These are phyloP conservation scores for Stictonetta naevosa DNA, from an alignment of 2,113 vertebrate species.

Conservation along the genomic window DNA sequence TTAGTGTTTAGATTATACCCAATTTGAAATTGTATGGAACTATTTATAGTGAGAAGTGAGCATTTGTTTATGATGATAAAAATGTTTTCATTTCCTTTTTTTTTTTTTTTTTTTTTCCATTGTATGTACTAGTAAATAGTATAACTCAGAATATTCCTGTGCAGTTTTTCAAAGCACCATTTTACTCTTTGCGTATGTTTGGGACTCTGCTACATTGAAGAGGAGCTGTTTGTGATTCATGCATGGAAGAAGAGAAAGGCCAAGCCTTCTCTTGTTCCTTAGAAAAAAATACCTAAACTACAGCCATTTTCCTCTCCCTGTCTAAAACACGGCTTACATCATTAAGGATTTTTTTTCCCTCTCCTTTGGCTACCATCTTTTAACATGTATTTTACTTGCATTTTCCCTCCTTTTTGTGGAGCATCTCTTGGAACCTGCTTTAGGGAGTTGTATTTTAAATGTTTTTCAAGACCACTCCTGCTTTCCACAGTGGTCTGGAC, in stretches of 20 bases:
- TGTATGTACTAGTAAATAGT: not conserved
- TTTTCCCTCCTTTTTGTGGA: conserved; percentile 2
- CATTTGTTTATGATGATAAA: conserved; percentile 63
- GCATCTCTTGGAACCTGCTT: conserved; percentile 19
- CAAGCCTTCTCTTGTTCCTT: not conserved
- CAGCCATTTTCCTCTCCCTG: not conserved
- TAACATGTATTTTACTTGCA: not conserved
- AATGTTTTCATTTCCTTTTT: conserved; percentile 53
- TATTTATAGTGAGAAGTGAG: conserved; percentile 49
- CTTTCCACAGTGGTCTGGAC: conserved; percentile 29
- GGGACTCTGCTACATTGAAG: not conserved
- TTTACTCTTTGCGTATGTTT: not conserved
- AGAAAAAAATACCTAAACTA: not conserved
- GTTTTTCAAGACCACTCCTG: conserved; percentile 24
- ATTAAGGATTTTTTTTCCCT: not conserved
- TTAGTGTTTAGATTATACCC: conserved; percentile 45
- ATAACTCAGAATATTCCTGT: not conserved
- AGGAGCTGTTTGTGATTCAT: not conserved
- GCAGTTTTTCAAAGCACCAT: not conserved
- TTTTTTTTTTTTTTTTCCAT: conserved; percentile 18
- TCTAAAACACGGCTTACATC: not conserved
- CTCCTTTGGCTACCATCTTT: not conserved
- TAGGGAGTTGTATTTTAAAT: conserved; percentile 28
- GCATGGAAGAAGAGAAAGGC: not conserved
- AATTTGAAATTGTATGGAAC: conserved; percentile 21